Base-by-base conservation (phyloP, 2,797 vertebrate genomes). In the Onychomys leucogaster region DNA sequence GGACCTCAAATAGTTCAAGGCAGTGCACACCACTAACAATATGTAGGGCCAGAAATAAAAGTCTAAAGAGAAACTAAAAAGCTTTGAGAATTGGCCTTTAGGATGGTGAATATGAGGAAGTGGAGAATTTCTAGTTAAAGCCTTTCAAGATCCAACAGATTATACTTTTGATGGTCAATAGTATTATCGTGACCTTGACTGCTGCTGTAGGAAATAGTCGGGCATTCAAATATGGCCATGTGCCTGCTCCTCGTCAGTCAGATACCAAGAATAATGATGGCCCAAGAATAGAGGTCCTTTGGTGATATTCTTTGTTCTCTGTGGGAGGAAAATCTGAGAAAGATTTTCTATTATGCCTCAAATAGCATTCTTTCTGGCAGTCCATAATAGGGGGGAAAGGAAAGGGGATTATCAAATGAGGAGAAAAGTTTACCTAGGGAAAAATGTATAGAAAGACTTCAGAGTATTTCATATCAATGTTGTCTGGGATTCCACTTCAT, bases 121-220 rank as follows among this genome's bases (percentile, higher is more conserved):
- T 82, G 80, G 94, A 95, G 94, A 89, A 97, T 97, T 95, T 96
- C 95, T 93, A 95, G 97, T 96, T 97, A 98, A 95, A 97, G 94
- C 86, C 95, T 98, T 97, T 98, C 94, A 98, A 97, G 97, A 98
- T 97, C 97, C 97, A 98, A 97, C 97, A 97, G 96, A 97, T 97
- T 96, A 97, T 91, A 98, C 94, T 96, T 98, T 98, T 98, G 97
- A 98, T 98, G 97, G 94, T 94, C 96, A 94, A 96, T 88, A 92
- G 91, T 94, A 95, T 96, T 93, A 37, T 77, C 84, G 57, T 98
- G 97, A 98, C 98, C 97, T 97, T 97, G 96, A 95, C 97, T 96
- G 94, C 96, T 95, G 80, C 96, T 94, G 77, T 90, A 93, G 95
- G 93, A 97, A 97, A 98, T 83, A 97, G 95, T 1, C 29, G 92